phyloP scores from a whole-genome alignment of 2,797 vertebrate species.

The Spea hammondii region DNA sequence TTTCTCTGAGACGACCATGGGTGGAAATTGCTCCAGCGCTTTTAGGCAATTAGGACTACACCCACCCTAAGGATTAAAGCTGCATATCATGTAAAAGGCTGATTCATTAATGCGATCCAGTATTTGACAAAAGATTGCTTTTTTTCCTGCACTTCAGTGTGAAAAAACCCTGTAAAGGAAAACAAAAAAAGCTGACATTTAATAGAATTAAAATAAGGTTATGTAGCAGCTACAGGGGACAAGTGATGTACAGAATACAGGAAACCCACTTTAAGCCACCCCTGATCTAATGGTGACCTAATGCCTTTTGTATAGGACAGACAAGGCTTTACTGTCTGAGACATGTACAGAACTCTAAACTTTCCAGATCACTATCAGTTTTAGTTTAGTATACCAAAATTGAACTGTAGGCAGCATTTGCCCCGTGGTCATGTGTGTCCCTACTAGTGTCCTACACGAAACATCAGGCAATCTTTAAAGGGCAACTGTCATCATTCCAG shows the following conservation, averaged over 20 bases:
- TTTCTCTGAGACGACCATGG: constrained; percentile 6
- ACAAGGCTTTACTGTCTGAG: too few species aligned
- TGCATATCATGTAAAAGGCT: background rate
- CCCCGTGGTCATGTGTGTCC: too few species aligned
- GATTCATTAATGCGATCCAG: constrained; percentile 14
- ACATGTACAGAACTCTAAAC: too few species aligned
- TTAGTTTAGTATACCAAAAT: too few species aligned
- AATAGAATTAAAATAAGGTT: constrained; percentile 27
- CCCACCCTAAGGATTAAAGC: constrained; percentile 16
- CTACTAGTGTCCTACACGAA: too few species aligned
- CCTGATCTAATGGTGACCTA: background rate
- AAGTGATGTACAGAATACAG: constrained; percentile 8
- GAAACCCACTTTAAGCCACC: background rate
- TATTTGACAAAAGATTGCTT: constrained; percentile 26
- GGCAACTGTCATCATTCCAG: too few species aligned
- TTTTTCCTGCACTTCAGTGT: constrained; percentile 1
- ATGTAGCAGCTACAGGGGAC: constrained; percentile 19
- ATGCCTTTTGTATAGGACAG: background rate
- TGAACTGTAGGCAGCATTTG: too few species aligned
- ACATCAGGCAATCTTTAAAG: too few species aligned
- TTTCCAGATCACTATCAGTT: too few species aligned
- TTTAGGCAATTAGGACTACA: constrained; percentile 25
- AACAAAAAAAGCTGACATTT: constrained; percentile 38
- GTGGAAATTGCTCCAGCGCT: constrained; percentile 1
- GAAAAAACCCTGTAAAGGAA: constrained; percentile 1